A percentile compares a stretch with the other conserved stretches of the same genome.
These are phyloP conservation scores for Scaptodrosophila lebanonensis DNA, from an alignment of 1,140 invertebrate genomes.

Conservation along the genomic window DNA sequence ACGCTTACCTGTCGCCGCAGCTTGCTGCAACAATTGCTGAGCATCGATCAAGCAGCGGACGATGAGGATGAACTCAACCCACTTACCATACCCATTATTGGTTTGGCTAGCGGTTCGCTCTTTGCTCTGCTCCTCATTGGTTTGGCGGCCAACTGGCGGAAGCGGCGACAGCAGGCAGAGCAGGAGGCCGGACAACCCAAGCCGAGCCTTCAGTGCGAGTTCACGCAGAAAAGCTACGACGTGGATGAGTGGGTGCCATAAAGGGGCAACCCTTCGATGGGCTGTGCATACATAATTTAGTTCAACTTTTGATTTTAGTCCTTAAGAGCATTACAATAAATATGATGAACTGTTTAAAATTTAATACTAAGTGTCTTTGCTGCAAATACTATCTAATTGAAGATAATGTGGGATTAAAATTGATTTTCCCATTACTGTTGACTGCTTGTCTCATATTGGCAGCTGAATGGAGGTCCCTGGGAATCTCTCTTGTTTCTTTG, in stretches of 20 bases:
- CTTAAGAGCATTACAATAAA: conserved; percentile 36
- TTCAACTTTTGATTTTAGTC: conserved; percentile 39
- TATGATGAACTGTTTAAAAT: conserved; percentile 11
- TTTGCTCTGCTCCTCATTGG: conserved; percentile 43
- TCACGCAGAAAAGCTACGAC: conserved; percentile 48
- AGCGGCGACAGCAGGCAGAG: neutral
- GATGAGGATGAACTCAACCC: conserved; percentile 47
- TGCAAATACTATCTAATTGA: too few species aligned
- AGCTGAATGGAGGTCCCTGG: too few species aligned
- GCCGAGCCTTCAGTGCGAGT: conserved; percentile 43
- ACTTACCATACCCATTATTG: conserved; percentile 52
- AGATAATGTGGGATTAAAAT: too few species aligned
- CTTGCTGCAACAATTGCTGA: conserved; percentile 36
- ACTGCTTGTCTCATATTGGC: too few species aligned
- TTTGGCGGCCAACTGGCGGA: conserved; percentile 17
- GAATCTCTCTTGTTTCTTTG: too few species aligned
- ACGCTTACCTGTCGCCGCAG: conserved; percentile 33
- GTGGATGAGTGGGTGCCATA: conserved; percentile 56
- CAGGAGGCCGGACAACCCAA: conserved; percentile 16
- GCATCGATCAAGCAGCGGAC: conserved; percentile 45
- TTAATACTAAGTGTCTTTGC: neutral
- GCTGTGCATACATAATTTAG: conserved; percentile 60
- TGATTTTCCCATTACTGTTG: too few species aligned
- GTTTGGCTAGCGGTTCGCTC: conserved; percentile 36
- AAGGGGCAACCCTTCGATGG: neutral